Evolutionary conservation across 2,888 invertebrate genomes (phyloP).

Genomic region (Ctenicera cuprea): DNA sequence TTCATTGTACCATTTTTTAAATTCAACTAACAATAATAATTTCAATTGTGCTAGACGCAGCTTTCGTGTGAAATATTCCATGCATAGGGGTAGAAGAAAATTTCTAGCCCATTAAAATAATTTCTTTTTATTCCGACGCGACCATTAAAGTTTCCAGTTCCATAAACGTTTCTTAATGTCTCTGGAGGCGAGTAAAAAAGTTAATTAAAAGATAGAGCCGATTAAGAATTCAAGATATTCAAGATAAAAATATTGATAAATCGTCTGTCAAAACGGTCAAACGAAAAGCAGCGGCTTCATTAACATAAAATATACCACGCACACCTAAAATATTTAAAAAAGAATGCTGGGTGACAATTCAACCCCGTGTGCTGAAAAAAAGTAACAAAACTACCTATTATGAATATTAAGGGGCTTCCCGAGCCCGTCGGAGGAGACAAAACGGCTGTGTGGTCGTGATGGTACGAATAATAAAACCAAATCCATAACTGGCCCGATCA

Average conservation of each 20-base stretch:
- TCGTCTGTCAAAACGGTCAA: conserved; percentile 59
- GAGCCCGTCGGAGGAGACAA: conserved; percentile 19
- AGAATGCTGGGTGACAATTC: conserved; percentile 45
- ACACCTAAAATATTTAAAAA: conserved; percentile 41
- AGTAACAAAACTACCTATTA: conserved; percentile 32
- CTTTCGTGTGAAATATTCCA: not conserved
- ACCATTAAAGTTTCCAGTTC: not conserved
- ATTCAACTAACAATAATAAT: conserved; percentile 1
- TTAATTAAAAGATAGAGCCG: conserved; percentile 46
- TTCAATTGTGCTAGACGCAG: not conserved
- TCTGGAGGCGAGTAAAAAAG: conserved; percentile 43
- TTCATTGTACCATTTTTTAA: conserved; percentile 14
- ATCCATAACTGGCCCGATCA: conserved; percentile 63
- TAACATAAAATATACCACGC: conserved; percentile 56
- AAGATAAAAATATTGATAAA: conserved; percentile 58
- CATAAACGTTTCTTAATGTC: conserved; percentile 30
- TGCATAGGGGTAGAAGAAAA: conserved; percentile 2
- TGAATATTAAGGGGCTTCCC: conserved; percentile 30
- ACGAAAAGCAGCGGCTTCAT: conserved; percentile 56
- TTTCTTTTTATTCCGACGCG: too few species aligned
- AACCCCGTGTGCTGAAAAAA: conserved; percentile 39
- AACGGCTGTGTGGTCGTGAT: conserved; percentile 51
- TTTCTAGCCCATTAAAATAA: too few species aligned
- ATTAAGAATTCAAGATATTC: conserved; percentile 50
- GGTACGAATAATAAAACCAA: conserved; percentile 56